Base-by-base conservation (phyloP, 2,888 invertebrate species). In the Lasioglossum zephyrum region DNA sequence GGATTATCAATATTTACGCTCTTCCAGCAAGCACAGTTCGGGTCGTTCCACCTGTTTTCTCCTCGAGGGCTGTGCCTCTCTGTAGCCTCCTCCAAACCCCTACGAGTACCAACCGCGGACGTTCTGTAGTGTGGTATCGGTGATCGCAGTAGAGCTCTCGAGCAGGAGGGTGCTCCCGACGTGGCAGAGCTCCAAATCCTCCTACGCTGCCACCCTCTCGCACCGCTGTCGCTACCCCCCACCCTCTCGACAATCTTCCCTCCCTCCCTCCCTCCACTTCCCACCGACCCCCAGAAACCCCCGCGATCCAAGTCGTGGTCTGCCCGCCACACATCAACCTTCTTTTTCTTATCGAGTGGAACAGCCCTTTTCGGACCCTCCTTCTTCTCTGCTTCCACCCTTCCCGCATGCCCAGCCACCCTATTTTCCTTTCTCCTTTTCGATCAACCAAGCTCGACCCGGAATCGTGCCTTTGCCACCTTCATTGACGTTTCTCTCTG, bases 111-210 rank as follows among this genome's bases (percentile, higher is more conserved):
- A 91, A 93, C 92, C 93, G 91, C 92, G 89, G 87, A 90, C 86
- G 90, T 85, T 88, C 86, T 94, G 91, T 93, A 94, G 93, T 93
- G 93, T 93, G 92, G 94, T 94, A 95, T 95, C 95, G 94, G 94
- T 94, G 95, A 95, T 95, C 94, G 93, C 88, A 93, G 94, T 94
- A 95, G 95, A 92, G 94, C 94, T 91, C 95, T 95, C 92, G 92
- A 94, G 92, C 90, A 93, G 89, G 91, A 94, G 94, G 92, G 93
- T 94, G 92, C 94, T 94, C 93, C 92, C 90, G 89, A 93, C 92
- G 93, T 94, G 95, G 95, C 95, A 94, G 92, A 93, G 92, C 93
- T 95, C 95, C 95, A 95, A 95, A 94, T 94, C 93, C 91, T 91
- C 89, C 92, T 89, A 88, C 92, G 89, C 82, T 80, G 57, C 89